These are phyloP conservation scores for Bellardia bayeri DNA, from an alignment of 2,888 invertebrate genomes.

Conservation along the genomic window DNA sequence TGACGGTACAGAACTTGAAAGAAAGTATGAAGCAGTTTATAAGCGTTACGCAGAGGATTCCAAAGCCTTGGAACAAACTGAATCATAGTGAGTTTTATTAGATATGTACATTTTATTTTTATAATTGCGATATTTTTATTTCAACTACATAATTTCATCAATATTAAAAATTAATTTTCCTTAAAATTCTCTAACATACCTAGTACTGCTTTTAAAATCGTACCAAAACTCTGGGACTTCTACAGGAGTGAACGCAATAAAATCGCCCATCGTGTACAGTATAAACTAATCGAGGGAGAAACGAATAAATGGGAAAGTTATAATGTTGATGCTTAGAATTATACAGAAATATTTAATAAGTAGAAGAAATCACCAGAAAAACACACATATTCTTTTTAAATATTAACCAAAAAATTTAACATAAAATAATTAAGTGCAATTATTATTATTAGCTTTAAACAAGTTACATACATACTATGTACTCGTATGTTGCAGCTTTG, in stretches of 20 bases:
- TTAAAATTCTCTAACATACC: background rate
- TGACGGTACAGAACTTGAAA: constrained; percentile 74
- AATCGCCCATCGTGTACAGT: constrained; percentile 82
- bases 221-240: constrained; percentile 81
- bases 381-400: no score
- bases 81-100: constrained; percentile 78
- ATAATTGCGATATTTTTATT: no score
- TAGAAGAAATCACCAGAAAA: no score
- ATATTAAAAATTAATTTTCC: background rate
- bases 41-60: constrained; percentile 73
- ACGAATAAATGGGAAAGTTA: constrained; percentile 77
- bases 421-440: background rate
- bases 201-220: constrained; percentile 82
- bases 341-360: background rate
- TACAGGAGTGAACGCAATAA: constrained; percentile 77
- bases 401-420: no score
- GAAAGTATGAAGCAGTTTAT: constrained; percentile 77
- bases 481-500: background rate
- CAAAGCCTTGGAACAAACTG: constrained; percentile 76
- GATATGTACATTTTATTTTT: no score
- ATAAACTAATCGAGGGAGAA: constrained; percentile 73
- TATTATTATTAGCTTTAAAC: constrained; percentile 42
- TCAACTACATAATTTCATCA: no score
- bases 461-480: background rate
- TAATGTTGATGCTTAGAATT: constrained; percentile 79